Percentiles rank a stretch among this genome's conserved stretches.
Evolutionary conservation across 2,113 vertebrate species (phyloP).

Genomic region (Chloropsis hardwickii): DNA sequence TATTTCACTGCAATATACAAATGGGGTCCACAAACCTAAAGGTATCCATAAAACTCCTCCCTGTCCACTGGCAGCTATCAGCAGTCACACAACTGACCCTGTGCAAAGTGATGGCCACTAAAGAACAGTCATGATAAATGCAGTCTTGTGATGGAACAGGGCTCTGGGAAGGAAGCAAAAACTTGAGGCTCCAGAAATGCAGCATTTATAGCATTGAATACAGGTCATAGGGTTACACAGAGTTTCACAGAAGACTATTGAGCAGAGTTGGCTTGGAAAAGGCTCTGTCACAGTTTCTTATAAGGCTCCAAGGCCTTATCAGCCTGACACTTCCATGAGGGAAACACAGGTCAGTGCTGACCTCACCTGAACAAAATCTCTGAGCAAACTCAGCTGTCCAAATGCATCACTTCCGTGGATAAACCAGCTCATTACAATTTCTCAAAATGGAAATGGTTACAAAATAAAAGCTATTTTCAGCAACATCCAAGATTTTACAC

Average conservation of each 20-base stretch:
- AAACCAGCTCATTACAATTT: not conserved
- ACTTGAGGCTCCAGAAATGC: not conserved
- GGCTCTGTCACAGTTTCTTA: not conserved
- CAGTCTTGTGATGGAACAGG: not conserved
- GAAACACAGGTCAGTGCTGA: not conserved
- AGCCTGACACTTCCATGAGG: not conserved
- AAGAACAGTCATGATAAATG: not conserved
- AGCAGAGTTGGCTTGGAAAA: not conserved
- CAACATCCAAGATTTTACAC: not conserved
- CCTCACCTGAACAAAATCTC: not conserved
- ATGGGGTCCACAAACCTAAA: not conserved
- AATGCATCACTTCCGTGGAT: not conserved
- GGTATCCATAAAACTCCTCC: not conserved
- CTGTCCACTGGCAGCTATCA: not conserved
- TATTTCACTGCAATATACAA: not conserved
- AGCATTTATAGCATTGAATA: not conserved
- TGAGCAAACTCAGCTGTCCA: not conserved
- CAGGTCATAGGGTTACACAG: not conserved
- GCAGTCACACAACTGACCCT: accelerated
- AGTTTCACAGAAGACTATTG: not conserved
- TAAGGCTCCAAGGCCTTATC: not conserved
- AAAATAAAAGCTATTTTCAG: not conserved
- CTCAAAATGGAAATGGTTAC: not conserved
- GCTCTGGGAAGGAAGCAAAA: not conserved
- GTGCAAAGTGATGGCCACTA: not conserved